These are phyloP conservation scores for Microplitis mediator DNA, from an alignment of 1,140 invertebrate genomes.

Conservation along the genomic window DNA sequence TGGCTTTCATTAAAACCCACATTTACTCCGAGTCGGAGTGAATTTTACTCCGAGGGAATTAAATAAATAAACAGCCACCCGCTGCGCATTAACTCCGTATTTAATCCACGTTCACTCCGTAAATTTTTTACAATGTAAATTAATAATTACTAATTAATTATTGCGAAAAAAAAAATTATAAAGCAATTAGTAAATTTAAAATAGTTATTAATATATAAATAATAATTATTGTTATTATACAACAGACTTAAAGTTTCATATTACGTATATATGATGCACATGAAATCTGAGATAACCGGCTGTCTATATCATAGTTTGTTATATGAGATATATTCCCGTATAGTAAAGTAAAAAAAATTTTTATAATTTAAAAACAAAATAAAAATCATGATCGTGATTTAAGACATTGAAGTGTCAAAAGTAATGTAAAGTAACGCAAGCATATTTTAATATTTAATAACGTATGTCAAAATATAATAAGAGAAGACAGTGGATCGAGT, in stretches of 20 bases:
- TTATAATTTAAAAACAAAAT: not conserved
- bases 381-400: no score
- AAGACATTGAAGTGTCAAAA: no score
- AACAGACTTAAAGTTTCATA: not conserved
- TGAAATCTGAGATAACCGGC: not conserved
- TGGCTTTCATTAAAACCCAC: no score
- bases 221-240: not conserved
- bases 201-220: slow-evolving; percentile 9
- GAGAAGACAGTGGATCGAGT: not conserved
- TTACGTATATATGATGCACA: not conserved
- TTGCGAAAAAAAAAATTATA: no score
- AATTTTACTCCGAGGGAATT: no score
- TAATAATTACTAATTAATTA: no score
- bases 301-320: not conserved
- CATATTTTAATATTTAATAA: not conserved
- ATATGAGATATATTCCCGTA: not conserved
- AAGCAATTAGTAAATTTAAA: not conserved
- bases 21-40: no score
- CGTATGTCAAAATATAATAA: not conserved
- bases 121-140: no score
- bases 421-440: no score
- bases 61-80: no score
- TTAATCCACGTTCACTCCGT: no score
- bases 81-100: no score
- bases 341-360: not conserved